These are phyloP conservation scores for Brachyptera risi DNA, from an alignment of 2,888 invertebrate species.

Conservation along the genomic window DNA sequence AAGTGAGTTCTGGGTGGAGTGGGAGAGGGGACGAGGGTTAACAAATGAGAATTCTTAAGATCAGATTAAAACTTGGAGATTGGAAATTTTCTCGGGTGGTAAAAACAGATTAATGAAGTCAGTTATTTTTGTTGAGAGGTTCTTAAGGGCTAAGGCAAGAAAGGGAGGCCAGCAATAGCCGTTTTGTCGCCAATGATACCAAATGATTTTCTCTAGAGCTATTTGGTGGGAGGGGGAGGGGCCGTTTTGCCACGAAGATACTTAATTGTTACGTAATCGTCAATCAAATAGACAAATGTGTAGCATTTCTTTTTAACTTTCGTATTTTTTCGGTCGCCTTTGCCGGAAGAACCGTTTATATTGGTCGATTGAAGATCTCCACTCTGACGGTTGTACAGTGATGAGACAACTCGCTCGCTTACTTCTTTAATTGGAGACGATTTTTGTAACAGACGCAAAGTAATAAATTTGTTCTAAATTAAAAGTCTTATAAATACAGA, in stretches of 20 bases:
- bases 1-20: not conserved
- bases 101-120: constrained; percentile 22
- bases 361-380: too few species aligned
- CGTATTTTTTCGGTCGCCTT: too few species aligned
- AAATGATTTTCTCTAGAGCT: constrained; percentile 11
- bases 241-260: not conserved
- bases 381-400: too few species aligned
- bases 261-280: constrained; percentile 14
- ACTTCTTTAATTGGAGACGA: not conserved
- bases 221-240: not conserved
- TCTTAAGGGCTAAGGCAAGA: constrained; percentile 15
- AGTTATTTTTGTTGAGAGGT: constrained; percentile 22
- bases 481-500: constrained; percentile 8
- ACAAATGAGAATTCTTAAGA: constrained; percentile 25
- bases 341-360: too few species aligned
- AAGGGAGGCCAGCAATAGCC: constrained; percentile 16
- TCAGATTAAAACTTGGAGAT: constrained; percentile 23
- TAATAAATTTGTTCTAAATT: constrained; percentile 7
- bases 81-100: constrained; percentile 23
- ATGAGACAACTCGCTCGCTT: too few species aligned
- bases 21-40: constrained; percentile 4
- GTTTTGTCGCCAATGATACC: constrained; percentile 22
- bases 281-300: constrained; percentile 10
- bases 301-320: too few species aligned
- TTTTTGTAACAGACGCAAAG: constrained; percentile 1